Evolutionary conservation across 2,113 vertebrate species (phyloP).

Genomic region (Petroica traversi): DNA sequence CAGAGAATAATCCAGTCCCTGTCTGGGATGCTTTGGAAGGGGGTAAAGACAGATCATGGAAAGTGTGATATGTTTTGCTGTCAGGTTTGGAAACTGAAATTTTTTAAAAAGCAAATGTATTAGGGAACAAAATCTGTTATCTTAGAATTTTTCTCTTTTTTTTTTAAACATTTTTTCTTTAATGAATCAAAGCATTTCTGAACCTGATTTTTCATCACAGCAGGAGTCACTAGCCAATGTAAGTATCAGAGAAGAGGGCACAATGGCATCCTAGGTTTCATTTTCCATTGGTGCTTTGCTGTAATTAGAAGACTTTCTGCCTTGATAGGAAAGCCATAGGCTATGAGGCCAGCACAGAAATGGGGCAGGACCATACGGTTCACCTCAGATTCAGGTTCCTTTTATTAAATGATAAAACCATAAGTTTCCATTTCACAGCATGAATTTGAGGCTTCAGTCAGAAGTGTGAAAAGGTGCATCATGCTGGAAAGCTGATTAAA

Average conservation of each 20-base stretch:
- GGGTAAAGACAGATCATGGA: neutral
- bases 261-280: neutral
- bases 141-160: neutral
- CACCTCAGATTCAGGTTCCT: slow-evolving; percentile 8
- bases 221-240: neutral
- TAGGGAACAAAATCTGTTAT: neutral
- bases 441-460: slow-evolving; percentile 5
- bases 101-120: neutral
- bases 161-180: slow-evolving; percentile 10
- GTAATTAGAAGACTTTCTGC: slow-evolving; percentile 60
- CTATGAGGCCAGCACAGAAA: neutral
- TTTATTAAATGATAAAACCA: slow-evolving; percentile 16
- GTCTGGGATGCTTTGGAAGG: neutral
- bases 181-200: slow-evolving; percentile 50
- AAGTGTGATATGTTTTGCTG: neutral
- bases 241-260: slow-evolving; percentile 29
- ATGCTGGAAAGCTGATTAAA: slow-evolving; percentile 54
- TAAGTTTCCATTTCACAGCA: slow-evolving; percentile 26
- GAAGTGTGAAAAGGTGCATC: slow-evolving; percentile 3
- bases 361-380: neutral
- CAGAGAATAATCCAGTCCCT: neutral
- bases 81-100: neutral
- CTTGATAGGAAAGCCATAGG: slow-evolving; percentile 25
- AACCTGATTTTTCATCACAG: neutral
- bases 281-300: slow-evolving; percentile 36